Conservation (phyloP, 2,888 invertebrate species). For the Pristionchus exspectatus region DNA sequence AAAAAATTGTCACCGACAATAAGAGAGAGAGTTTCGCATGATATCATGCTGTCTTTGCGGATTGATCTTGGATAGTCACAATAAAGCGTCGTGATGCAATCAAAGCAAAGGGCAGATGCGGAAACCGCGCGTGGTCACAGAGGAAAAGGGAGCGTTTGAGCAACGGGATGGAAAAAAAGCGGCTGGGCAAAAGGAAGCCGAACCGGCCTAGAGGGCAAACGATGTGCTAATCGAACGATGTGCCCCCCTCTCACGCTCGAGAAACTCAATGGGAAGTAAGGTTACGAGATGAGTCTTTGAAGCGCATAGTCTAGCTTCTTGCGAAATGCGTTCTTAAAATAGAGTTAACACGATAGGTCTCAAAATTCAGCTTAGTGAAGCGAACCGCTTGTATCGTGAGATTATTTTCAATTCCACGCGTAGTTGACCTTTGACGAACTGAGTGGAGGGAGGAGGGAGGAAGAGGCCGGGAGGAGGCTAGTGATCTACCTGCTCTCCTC, state of each 20-base stretch:
- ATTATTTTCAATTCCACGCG: too few species aligned
- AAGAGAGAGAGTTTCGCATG: neutral
- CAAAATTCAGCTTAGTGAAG: neutral
- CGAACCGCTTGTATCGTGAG: neutral
- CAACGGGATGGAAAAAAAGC: conserved; percentile 3
- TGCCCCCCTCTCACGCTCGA: neutral
- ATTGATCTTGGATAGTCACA: neutral
- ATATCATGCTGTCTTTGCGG: neutral
- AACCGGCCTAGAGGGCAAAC: conserved; percentile 41
- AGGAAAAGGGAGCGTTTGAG: conserved; percentile 2
- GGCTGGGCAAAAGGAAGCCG: neutral
- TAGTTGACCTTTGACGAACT: too few species aligned
- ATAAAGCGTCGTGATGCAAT: neutral
- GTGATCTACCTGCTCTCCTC: too few species aligned
- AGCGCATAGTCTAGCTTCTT: neutral
- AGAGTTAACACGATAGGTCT: neutral
- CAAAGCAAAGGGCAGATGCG: neutral
- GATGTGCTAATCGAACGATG: conserved; percentile 12
- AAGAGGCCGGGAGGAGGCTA: too few species aligned
- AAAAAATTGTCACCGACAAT: neutral
- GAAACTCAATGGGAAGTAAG: neutral
- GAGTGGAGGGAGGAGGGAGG: too few species aligned
- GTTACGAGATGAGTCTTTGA: too few species aligned
- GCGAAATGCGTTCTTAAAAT: neutral
- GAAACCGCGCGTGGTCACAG: neutral